Evolutionary conservation across 2,888 invertebrate genomes (phyloP).

Genomic region (Epirrhoe tristata): DNA sequence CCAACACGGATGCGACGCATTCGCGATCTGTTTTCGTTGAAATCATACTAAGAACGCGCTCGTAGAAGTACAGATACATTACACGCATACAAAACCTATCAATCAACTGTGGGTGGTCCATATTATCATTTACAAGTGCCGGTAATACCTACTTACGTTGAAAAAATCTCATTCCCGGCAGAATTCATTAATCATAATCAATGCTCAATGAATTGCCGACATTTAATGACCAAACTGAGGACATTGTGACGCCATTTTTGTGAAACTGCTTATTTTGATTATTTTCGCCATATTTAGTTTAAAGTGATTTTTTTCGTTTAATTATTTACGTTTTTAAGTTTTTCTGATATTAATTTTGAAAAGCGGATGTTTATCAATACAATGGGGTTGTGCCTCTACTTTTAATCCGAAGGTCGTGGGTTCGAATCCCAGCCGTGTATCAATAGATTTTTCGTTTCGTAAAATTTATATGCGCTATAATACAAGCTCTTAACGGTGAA

Average conservation of each 20-base stretch:
- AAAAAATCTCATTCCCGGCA: constrained; percentile 22
- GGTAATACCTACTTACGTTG: constrained; percentile 9
- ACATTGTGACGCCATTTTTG: constrained; percentile 5
- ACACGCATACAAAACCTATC: constrained; percentile 6
- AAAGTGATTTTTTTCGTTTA: not conserved
- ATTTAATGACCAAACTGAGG: constrained; percentile 20
- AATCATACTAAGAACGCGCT: no score
- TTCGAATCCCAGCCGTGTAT: no score
- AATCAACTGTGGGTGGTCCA: constrained; percentile 24
- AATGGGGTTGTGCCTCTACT: no score
- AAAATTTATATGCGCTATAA: no score
- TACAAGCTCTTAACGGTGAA: no score
- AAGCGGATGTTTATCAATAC: no score
- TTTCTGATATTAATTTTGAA: no score
- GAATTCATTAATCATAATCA: constrained; percentile 31
- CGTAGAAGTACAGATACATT: not conserved
- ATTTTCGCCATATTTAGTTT: not conserved
- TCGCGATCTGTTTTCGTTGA: no score
- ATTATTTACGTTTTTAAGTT: not conserved
- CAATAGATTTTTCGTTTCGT: no score
- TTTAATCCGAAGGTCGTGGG: no score
- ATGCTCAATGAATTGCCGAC: constrained; percentile 28
- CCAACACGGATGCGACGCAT: no score
- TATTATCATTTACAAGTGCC: constrained; percentile 6
- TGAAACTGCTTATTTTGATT: not conserved